Conservation (phyloP, 2,888 invertebrate genomes). For the Dryomyza anilis region DNA sequence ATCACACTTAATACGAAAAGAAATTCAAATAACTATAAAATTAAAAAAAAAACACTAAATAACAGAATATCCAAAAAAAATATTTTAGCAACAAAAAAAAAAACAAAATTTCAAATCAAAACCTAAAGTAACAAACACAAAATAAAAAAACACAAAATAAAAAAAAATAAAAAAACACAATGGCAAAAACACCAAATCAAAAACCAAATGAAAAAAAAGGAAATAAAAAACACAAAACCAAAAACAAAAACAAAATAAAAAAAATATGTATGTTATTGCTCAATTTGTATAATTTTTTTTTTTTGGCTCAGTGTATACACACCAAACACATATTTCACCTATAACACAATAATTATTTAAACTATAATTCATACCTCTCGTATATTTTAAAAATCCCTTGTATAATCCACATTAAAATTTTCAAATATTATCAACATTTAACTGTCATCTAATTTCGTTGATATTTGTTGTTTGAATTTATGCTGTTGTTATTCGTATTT, state of each 20-base stretch:
- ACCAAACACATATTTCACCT: not conserved
- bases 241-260: not conserved
- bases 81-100: too few relatives aligned
- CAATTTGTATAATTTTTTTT: not conserved
- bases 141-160: not conserved
- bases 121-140: too few relatives aligned
- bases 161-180: not conserved
- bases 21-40: conserved; percentile 20
- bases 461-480: too few relatives aligned
- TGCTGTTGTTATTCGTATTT: too few relatives aligned
- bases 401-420: not conserved
- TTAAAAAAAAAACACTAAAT: not conserved
- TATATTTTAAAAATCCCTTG: not conserved
- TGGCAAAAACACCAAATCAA: not conserved
- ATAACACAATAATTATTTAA: not conserved
- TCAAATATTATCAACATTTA: not conserved
- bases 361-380: not conserved
- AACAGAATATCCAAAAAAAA: not conserved
- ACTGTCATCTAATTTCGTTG: too few relatives aligned
- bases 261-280: not conserved
- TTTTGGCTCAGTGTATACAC: not conserved
- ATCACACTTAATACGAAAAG: not conserved
- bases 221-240: not conserved
- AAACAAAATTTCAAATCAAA: too few relatives aligned
- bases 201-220: not conserved